Conservation (phyloP, 2,113 vertebrate species). For the Neotoma lepida region DNA sequence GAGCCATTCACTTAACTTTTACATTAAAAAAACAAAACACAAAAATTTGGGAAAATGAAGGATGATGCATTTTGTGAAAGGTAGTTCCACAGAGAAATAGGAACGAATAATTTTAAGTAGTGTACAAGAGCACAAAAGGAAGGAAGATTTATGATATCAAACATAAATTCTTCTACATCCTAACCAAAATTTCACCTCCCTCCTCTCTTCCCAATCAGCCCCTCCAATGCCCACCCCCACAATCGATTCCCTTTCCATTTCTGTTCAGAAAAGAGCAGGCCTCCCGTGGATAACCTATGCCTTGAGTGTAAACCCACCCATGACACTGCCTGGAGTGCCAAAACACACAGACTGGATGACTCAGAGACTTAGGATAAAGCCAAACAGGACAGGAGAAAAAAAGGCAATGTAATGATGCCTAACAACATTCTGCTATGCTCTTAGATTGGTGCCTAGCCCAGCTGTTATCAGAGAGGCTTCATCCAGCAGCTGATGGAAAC, state of each 20-base stretch:
- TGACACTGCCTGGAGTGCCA: too few species aligned
- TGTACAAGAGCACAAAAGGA: neutral
- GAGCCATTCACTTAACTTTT: neutral
- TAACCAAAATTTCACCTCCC: neutral
- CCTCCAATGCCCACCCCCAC: neutral
- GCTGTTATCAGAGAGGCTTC: too few species aligned
- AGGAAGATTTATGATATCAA: neutral
- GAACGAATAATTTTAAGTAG: neutral
- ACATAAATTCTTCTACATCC: neutral
- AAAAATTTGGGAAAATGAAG: neutral
- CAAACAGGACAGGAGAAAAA: too few species aligned
- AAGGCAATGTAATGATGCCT: too few species aligned
- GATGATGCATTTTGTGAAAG: neutral
- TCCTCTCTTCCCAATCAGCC: neutral
- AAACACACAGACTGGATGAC: too few species aligned
- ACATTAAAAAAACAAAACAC: neutral
- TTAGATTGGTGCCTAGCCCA: too few species aligned
- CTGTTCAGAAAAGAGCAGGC: neutral
- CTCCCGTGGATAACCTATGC: neutral
- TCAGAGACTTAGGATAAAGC: too few species aligned
- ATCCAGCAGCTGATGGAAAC: too few species aligned
- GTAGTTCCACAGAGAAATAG: neutral
- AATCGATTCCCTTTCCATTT: neutral
- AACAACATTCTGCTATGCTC: too few species aligned
- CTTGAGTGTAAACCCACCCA: too few species aligned